phyloP scores from a whole-genome alignment of 1,140 invertebrate species.

The Potamilus streckersoni region DNA sequence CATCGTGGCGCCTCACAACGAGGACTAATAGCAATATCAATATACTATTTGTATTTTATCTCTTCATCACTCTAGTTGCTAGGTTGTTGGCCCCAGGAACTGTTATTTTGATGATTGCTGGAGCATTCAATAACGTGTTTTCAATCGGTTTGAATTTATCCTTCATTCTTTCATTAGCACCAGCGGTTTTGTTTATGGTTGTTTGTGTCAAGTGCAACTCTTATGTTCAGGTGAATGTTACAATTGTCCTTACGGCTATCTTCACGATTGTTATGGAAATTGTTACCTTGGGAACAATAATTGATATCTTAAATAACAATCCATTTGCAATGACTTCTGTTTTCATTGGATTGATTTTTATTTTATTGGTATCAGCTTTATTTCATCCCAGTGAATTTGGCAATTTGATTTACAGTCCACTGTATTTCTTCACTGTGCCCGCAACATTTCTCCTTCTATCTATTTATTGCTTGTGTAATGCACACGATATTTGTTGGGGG shows the following conservation, averaged over 20 bases:
- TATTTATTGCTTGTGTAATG: slow-evolving; percentile 96
- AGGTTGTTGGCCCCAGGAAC: slow-evolving; percentile 89
- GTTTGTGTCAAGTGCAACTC: slow-evolving; percentile 94
- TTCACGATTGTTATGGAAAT: slow-evolving; percentile 64
- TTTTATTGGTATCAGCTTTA: slow-evolving; percentile 94
- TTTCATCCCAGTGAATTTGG: slow-evolving; percentile 98
- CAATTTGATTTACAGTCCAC: slow-evolving; percentile 92
- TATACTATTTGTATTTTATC: slow-evolving; percentile 71
- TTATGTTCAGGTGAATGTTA: slow-evolving; percentile 88
- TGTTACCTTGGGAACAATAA: slow-evolving; percentile 58
- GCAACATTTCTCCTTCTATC: slow-evolving; percentile 98
- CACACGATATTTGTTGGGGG: slow-evolving; percentile 98
- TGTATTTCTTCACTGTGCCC: slow-evolving; percentile 96
- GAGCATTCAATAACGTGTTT: slow-evolving; percentile 91
- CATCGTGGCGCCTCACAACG: slow-evolving; percentile 71
- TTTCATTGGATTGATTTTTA: slow-evolving; percentile 87
- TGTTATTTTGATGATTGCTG: slow-evolving; percentile 96
- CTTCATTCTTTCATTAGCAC: slow-evolving; percentile 51
- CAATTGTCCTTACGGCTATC: slow-evolving; percentile 72
- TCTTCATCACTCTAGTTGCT: slow-evolving; percentile 81
- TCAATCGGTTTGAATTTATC: slow-evolving; percentile 72
- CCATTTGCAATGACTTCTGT: slow-evolving; percentile 88
- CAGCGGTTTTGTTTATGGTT: slow-evolving; percentile 75
- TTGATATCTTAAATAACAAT: slow-evolving; percentile 41
- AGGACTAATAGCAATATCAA: slow-evolving; percentile 75